phyloP scores from a whole-genome alignment of 2,113 vertebrate species.

The Anolis sagrei region DNA sequence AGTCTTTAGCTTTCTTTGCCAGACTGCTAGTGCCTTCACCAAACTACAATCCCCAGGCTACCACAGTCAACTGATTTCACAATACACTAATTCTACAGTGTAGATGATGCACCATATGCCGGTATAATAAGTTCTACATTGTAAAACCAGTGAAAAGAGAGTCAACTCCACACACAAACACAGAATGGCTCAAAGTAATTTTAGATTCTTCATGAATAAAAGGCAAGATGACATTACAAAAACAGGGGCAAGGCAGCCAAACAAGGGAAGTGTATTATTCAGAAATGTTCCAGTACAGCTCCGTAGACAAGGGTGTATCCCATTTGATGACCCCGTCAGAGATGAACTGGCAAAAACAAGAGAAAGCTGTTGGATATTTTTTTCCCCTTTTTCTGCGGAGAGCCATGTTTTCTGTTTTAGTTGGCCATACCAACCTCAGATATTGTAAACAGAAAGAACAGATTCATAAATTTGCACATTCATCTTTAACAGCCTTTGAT shows the following conservation, averaged over 20 bases:
- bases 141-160: background rate
- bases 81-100: no score
- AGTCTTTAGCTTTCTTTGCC: no score
- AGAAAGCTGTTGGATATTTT: slow-evolving; percentile 43
- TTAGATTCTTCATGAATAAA: slow-evolving; percentile 4
- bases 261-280: slow-evolving; percentile 46
- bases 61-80: no score
- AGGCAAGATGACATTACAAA: background rate
- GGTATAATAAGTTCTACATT: background rate
- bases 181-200: background rate
- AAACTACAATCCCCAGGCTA: no score
- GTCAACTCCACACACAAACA: background rate
- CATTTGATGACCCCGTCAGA: slow-evolving; percentile 18
- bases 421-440: slow-evolving; percentile 56
- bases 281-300: slow-evolving; percentile 48
- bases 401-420: slow-evolving; percentile 60
- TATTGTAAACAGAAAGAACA: slow-evolving; percentile 51
- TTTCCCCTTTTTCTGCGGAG: slow-evolving; percentile 51
- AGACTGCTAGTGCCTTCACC: no score
- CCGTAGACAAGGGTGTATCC: slow-evolving; percentile 30
- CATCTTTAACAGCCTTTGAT: background rate
- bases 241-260: slow-evolving; percentile 4
- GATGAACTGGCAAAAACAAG: slow-evolving; percentile 55
- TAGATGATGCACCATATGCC: no score
- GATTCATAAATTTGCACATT: background rate